phyloP scores from a whole-genome alignment of 2,888 invertebrate species.

The Lasioglossum morio region DNA sequence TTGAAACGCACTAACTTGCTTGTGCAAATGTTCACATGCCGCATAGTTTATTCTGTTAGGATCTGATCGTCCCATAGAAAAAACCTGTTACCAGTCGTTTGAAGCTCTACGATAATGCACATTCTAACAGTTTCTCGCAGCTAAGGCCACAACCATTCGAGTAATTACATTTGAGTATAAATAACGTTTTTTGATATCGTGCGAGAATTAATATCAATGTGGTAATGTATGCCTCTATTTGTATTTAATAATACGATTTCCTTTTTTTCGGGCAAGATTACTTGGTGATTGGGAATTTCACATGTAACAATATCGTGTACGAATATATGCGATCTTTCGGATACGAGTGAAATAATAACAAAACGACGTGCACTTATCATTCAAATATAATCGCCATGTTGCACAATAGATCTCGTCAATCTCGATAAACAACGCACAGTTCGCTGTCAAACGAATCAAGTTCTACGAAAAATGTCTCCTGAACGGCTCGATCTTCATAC shows the following conservation, averaged over 20 bases:
- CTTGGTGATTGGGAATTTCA: neutral
- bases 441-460: slow-evolving; percentile 15
- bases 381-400: slow-evolving; percentile 62
- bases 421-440: slow-evolving; percentile 43
- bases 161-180: neutral
- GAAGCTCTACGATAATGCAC: neutral
- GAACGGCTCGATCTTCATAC: neutral
- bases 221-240: neutral
- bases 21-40: slow-evolving; percentile 29
- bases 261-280: neutral
- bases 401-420: slow-evolving; percentile 38
- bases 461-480: neutral
- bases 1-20: slow-evolving; percentile 22
- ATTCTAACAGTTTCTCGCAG: slow-evolving; percentile 10
- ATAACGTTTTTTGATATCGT: slow-evolving; percentile 1
- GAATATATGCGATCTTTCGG: neutral
- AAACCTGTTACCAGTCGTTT: neutral
- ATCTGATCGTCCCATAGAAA: neutral
- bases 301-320: neutral
- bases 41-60: slow-evolving; percentile 31
- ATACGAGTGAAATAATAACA: slow-evolving; percentile 44
- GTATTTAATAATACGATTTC: neutral
- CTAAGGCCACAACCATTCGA: neutral
- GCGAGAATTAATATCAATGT: neutral
- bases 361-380: slow-evolving; percentile 52